Evolutionary conservation across 2,113 vertebrate genomes (phyloP), one percentile per base, ranked within the genome.

Genomic region (Anolis carolinensis): DNA sequence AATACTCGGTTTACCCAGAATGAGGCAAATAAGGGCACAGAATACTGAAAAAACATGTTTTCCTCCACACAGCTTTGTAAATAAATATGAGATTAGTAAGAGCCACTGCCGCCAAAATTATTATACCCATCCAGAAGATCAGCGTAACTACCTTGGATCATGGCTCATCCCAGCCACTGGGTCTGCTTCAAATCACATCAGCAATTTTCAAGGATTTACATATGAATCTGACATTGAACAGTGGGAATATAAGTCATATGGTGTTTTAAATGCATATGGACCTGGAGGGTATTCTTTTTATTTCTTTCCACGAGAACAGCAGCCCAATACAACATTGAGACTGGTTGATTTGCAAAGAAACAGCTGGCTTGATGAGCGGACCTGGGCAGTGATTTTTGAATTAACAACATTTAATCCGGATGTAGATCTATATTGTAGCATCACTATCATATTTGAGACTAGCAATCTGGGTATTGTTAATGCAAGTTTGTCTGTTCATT

Each of bases 281-380:
- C 88, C 94, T 1, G 94, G 88, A 21, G 96, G 96, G 0, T 97
- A 96, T 5, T 89, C 67, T 0, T 92, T 96, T 89, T 93, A 95
- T 27, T 96, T 96, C 5, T 96, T 95, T 16, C 95, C 95, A 1
- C 59, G 86, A 20, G 79, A 92, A 83, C 90, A 84, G 80, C 87
- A 18, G 34, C 82, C 62, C 11, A 95, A 95, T 89, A 96, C 96
- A n/a, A 92, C 90, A 0, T 0, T 65, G 59, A 93, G 93, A 86
- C 87, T 97, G 74, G 6, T 81, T 16, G 39, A 72, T 10, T 90
- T 97, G 2, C 85, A 93, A 10, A 81, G 50, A 7, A 81, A 36
- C 63, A 68, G 44, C 0, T 97, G 96, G 96, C 93, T 97, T 1
- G 95, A 97, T 67, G 93, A 94, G 34, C 89, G 84, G 55, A 97